Evolutionary conservation across 2,888 invertebrate genomes (phyloP), one percentile per base, ranked within the genome.

Genomic region (Diaphora mendica): DNA sequence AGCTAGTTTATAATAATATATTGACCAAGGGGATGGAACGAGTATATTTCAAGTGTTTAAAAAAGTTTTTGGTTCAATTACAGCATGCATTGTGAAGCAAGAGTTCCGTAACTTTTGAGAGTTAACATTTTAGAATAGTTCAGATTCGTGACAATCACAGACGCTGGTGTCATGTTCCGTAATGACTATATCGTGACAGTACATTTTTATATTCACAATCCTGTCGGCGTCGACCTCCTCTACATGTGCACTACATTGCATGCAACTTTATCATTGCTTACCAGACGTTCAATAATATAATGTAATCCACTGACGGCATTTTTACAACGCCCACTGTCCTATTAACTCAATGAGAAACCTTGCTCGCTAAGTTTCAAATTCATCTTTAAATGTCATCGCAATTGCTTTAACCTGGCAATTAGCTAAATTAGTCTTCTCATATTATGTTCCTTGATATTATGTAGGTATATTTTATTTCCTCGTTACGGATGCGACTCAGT

Each of bases 241-340:
- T 80, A 85, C 89, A 85, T 86, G 80, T 88, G 87, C 86, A 84
- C 81, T 84, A 80, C 85, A 84, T 85, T 91, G 88, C 89, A 88
- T 87, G 86, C 81, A 79, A 75, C 75, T 82, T 79, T 85, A 84
- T 85, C 82, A 82, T 78, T 84, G 82, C 82, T 82, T 82, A 87
- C 86, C 81, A 80, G 87, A 86, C 88, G 90, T 88, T 86, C 87
- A 89, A 85, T 90, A 89, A 89, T 92, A 85, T 90, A 89, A 89
- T 92, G 3, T 92, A 88, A 83, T 84, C 78, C 79, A 86, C 66
- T 77, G 82, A 71, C 87, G 87, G 87, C 78, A 83, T 81, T 89
- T 90, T 62, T 89, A 82, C 78, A 77, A 87, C 91, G 89, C 91
- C 92, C 88, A 92, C 92, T 72, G 75, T 80, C 83, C 74, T 88